These are phyloP conservation scores for Dasypolia templi DNA, from an alignment of 2,888 invertebrate genomes.

Conservation along the genomic window DNA sequence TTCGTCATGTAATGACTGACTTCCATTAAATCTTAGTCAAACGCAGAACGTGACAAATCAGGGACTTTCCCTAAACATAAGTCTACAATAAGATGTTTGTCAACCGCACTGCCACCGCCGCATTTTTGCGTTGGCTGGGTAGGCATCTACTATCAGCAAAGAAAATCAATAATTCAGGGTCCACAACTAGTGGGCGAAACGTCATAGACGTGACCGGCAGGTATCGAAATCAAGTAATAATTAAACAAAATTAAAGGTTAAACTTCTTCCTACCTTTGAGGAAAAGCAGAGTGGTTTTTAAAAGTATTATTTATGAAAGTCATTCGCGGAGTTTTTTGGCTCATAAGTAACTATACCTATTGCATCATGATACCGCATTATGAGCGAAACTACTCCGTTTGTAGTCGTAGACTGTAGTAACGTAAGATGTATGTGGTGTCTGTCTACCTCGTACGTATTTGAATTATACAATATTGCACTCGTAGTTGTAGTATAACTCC, in stretches of 20 bases:
- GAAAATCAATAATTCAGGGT: not conserved
- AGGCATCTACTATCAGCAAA: not conserved
- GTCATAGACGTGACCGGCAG: not conserved
- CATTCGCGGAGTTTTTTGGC: not conserved
- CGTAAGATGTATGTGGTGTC: no score
- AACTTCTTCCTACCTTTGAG: not conserved
- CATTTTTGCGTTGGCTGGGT: not conserved
- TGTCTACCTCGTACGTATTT: conserved; percentile 4
- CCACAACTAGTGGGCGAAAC: not conserved
- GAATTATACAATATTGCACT: not conserved
- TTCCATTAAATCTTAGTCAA: conserved; percentile 2
- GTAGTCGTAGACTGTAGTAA: no score
- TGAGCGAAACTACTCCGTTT: conserved; percentile 3
- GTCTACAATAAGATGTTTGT: not conserved
- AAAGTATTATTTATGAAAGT: not conserved
- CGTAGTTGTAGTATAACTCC: no score
- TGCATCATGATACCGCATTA: no score
- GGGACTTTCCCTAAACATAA: conserved; percentile 2
- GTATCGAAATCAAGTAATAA: not conserved
- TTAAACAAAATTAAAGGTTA: not conserved
- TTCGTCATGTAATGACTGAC: not conserved
- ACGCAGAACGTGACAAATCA: not conserved
- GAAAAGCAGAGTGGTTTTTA: no score
- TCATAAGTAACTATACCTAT: no score
- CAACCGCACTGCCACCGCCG: not conserved